Conservation (phyloP, 35 echinoderm and acorn worm genomes). For the Chiridota heheva region DNA sequence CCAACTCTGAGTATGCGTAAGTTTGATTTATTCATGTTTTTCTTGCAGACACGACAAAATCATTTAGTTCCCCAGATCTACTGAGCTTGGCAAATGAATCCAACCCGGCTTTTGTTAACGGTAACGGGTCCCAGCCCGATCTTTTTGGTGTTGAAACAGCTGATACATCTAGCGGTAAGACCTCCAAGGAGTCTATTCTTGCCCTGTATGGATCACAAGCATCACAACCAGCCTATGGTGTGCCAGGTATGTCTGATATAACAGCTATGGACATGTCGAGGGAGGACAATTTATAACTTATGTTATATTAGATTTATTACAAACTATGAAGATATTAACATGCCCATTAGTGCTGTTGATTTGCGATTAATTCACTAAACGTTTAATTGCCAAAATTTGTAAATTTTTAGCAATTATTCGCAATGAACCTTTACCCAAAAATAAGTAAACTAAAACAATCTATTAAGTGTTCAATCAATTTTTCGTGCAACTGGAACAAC, state of each 20-base stretch:
- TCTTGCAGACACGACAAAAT: conserved; percentile 29
- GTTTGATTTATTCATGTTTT: too few relatives aligned
- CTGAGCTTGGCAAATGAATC: background rate
- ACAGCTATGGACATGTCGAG: background rate
- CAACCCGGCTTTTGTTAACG: background rate
- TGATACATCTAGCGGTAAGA: conserved; percentile 23
- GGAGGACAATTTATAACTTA: background rate
- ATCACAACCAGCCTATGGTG: conserved; percentile 59
- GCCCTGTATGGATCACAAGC: conserved; percentile 65
- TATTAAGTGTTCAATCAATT: too few relatives aligned
- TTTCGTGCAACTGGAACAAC: too few relatives aligned
- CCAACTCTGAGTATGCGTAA: too few relatives aligned
- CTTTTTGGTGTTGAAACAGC: conserved; percentile 60
- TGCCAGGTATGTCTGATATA: conserved; percentile 65
- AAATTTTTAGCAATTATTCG: too few relatives aligned
- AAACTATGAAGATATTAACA: background rate
- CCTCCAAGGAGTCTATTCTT: conserved; percentile 86
- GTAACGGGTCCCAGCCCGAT: too few relatives aligned
- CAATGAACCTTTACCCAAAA: too few relatives aligned
- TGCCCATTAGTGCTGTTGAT: too few relatives aligned
- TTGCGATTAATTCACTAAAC: too few relatives aligned
- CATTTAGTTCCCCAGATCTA: background rate
- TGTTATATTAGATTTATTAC: background rate
- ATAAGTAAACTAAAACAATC: too few relatives aligned
- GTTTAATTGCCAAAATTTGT: too few relatives aligned